Percentiles rank a stretch among this genome's conserved stretches.
Conservation (phyloP, 2,113 vertebrate genomes). For the Todiramphus chloris region DNA sequence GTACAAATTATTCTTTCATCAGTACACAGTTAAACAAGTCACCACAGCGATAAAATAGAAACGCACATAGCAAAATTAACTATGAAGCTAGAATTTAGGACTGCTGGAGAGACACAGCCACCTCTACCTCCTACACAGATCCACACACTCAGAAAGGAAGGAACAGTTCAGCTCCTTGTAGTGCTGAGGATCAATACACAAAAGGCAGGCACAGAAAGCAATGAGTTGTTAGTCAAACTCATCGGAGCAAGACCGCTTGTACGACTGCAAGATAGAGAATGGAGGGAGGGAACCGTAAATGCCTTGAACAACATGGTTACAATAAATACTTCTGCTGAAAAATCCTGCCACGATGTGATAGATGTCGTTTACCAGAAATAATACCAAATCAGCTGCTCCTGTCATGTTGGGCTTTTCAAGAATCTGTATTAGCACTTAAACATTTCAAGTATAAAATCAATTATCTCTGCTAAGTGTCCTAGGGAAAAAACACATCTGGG, state of each 20-base stretch:
- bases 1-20: conserved; percentile 71
- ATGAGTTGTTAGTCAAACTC: neutral
- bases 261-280: neutral
- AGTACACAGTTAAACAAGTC: conserved; percentile 60
- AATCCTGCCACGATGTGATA: neutral
- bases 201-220: conserved; percentile 23
- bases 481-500: neutral
- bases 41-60: conserved; percentile 43
- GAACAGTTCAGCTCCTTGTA: neutral
- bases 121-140: conserved; percentile 29
- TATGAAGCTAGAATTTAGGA: neutral
- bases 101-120: conserved; percentile 12
- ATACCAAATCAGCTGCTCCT: neutral
- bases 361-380: neutral
- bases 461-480: neutral
- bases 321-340: neutral
- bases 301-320: neutral
- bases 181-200: neutral
- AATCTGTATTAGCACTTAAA: neutral
- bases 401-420: neutral
- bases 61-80: conserved; percentile 4
- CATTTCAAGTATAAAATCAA: neutral
- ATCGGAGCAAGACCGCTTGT: neutral
- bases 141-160: neutral
- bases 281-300: neutral